Evolutionary conservation across 2,888 invertebrate genomes (phyloP).

Genomic region (Drosophila cognata): DNA sequence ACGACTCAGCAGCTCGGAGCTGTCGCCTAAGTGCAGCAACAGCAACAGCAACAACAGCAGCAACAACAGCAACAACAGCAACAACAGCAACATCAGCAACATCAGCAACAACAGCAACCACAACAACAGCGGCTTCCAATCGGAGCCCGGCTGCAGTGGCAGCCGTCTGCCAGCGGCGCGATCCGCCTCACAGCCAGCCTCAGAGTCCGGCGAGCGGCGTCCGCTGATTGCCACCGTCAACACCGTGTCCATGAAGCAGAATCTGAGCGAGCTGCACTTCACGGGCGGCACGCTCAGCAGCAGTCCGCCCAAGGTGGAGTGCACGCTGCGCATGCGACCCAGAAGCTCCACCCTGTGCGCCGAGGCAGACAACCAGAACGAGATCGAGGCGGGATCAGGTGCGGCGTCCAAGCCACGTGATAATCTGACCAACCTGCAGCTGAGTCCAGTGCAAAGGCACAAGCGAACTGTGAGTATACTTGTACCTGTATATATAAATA

Average conservation of each 20-base stretch:
- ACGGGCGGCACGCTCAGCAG: constrained; percentile 64
- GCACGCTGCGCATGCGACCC: constrained; percentile 76
- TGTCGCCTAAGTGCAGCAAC: constrained; percentile 61
- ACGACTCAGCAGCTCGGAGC: constrained; percentile 63
- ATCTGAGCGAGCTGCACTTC: constrained; percentile 82
- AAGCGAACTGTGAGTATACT: constrained; percentile 73
- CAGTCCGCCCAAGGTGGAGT: constrained; percentile 70
- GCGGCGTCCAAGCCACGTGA: constrained; percentile 40
- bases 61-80: constrained; percentile 8
- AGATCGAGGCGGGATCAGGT: constrained; percentile 6
- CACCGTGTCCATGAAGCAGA: constrained; percentile 82
- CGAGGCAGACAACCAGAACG: constrained; percentile 47
- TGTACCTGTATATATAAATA: too few species aligned
- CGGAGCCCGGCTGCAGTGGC: constrained; percentile 58
- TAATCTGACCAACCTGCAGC: constrained; percentile 62
- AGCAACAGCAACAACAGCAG: constrained; percentile 9
- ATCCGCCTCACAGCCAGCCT: constrained; percentile 52
- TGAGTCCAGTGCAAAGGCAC: constrained; percentile 81
- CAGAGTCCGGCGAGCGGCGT: constrained; percentile 41
- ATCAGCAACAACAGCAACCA: constrained; percentile 6
- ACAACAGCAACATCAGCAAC: neutral
- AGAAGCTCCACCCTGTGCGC: constrained; percentile 81
- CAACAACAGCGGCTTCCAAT: constrained; percentile 51
- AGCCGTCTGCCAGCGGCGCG: constrained; percentile 25
- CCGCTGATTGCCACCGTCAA: constrained; percentile 74